Evolutionary conservation across 1,140 invertebrate species (phyloP), one percentile per base, ranked within the genome.

Genomic region (Drosophila takahashii): DNA sequence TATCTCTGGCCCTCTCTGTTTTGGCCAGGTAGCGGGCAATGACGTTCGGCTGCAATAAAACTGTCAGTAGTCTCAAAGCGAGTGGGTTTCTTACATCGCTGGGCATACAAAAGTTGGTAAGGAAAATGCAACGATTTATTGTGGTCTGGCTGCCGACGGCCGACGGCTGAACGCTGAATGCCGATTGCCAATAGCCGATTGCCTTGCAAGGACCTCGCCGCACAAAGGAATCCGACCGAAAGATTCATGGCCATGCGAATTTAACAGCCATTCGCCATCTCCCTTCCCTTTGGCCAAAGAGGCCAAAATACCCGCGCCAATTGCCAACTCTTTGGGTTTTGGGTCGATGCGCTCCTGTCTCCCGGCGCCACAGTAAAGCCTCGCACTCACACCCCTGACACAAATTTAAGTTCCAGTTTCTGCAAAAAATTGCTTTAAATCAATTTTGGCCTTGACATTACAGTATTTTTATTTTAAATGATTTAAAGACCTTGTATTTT

Each of bases 61-160:
- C 73, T 76, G 73, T 76, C 73, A 76, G 67, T 75, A 59, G 73
- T 76, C 53, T 76, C 73, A 76, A 76, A 62, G 58, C 54, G 60
- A 36, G n/a, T 11, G 29, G 61, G 29, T 18, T 60, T 27, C 67
- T 26, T 65, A 11, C 26, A 26, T 15, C 59, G 53, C 52, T 39
- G 52, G 39, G 59, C 69, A 73, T 29, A 34, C 44, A 57, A 62
- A 67, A 57, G 51, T 66, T 76, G 52, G 60, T 76, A 54, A 67
- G 57, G 54, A 76, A 67, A 76, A 76, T 76, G 61, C 72, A 76
- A 67, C 73, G 73, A 76, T 76, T 76, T 76, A 76, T 76, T 74
- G 73, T 66, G 72, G 71, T 52, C 57, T 44, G 50, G 34, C 42
- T 50, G 71, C 42, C 70, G 69, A 41, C 26, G 71, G 44, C 36